Base-by-base conservation (phyloP, 2,888 invertebrate species). In the Drosophila mimica region DNA sequence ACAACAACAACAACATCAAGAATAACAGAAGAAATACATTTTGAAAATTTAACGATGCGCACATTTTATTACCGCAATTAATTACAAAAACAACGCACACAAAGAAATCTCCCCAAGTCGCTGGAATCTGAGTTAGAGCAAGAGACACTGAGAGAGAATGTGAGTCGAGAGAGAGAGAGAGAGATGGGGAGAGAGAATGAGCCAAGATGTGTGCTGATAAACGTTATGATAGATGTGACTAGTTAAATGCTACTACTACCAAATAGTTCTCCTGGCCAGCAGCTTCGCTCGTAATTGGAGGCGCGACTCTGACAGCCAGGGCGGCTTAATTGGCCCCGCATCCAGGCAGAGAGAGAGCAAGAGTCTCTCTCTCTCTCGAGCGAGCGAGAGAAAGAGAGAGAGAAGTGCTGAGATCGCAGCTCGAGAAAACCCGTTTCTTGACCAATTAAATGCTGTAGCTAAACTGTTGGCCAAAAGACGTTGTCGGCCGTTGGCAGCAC, bases 21-120 rank as follows among this genome's bases (percentile, higher is more conserved):
- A 70, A 59, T 28, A 82, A 76, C 79, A 85, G 63, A 76, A 80
- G 77, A 82, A 91, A 89, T 77, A 88, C 90, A 91, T 91, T 91
- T 90, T 79, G 67, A 87, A 83, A 86, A 83, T 79, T 90, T 90
- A 91, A 91, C 83, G 91, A 90, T 82, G 92, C 83, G 72, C 91
- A 90, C 92, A 89, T 92, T 92, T 92, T 92, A 92, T 92, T 92
- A 87, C 91, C 85, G 86, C 91, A 91, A 92, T 91, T 91, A 91
- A 91, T 91, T 91, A 92, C 92, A 84, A 78, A 85, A 88, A 83
- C 80, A 83, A 90, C 82, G 88, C 70, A 53, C 70, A 69, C 73
- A 76, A 79, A 67, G 77, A 83, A 79, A 88, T 85, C 90, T 81
- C 11, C 6, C 43, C 33, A 69, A 73, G 74, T 79, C 79, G 76